Percentiles rank a stretch among this genome's conserved stretches.
Conservation (phyloP, 2,113 vertebrate genomes). For the Chamaetylas fuelleborni region DNA sequence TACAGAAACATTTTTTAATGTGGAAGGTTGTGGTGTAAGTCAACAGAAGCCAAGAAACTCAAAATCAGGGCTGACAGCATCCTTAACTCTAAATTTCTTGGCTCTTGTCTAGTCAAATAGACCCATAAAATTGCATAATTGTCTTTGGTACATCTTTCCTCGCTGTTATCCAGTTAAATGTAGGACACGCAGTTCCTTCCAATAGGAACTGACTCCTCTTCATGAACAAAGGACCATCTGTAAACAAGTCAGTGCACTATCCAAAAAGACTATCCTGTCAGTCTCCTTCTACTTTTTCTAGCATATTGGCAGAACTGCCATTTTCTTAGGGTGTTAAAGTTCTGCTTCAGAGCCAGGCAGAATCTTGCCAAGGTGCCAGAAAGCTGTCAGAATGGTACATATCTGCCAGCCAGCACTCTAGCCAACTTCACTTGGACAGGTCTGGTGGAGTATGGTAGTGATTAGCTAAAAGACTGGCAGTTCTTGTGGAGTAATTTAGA, state of each 20-base stretch:
- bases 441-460: slow-evolving; percentile 50
- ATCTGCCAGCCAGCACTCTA: slow-evolving; percentile 22
- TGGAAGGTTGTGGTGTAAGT: background rate
- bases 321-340: slow-evolving; percentile 59
- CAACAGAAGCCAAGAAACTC: slow-evolving; percentile 19
- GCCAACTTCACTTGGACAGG: slow-evolving; percentile 43
- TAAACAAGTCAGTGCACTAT: slow-evolving; percentile 33
- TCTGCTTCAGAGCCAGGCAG: slow-evolving; percentile 49
- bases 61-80: background rate
- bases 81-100: slow-evolving; percentile 13
- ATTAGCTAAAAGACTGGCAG: slow-evolving; percentile 55
- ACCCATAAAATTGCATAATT: background rate
- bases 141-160: background rate
- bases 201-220: background rate
- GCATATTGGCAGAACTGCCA: slow-evolving; percentile 18
- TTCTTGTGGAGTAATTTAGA: slow-evolving; percentile 23
- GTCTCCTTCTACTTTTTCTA: background rate
- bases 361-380: slow-evolving; percentile 54
- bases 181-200: background rate
- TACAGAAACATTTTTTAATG: background rate
- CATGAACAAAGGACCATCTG: slow-evolving; percentile 41
- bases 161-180: background rate
- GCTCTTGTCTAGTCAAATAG: background rate
- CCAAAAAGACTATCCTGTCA: slow-evolving; percentile 17
- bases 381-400: slow-evolving; percentile 36